phyloP scores from a whole-genome alignment of 2,888 invertebrate species.

The Pseudoips prasinana region DNA sequence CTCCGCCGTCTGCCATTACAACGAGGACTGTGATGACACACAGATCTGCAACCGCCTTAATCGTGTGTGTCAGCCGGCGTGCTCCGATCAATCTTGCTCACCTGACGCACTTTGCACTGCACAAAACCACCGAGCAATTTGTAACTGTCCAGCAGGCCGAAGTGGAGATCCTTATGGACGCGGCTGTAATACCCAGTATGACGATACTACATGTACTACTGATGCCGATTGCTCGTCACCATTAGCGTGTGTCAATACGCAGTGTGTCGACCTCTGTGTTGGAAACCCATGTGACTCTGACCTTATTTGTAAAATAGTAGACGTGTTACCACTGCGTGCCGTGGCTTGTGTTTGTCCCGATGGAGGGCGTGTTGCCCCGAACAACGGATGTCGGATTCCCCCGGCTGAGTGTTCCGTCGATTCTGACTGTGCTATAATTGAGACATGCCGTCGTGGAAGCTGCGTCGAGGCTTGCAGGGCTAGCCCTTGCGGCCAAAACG shows the following conservation, averaged over 20 bases:
- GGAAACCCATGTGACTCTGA: slow-evolving; percentile 88
- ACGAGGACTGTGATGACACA: slow-evolving; percentile 93
- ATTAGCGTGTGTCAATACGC: slow-evolving; percentile 88
- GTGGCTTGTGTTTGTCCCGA: slow-evolving; percentile 93
- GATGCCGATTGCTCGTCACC: slow-evolving; percentile 90
- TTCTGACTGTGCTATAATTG: slow-evolving; percentile 87
- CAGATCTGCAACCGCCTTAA: slow-evolving; percentile 93
- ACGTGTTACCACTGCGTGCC: slow-evolving; percentile 90
- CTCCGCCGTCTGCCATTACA: slow-evolving; percentile 91
- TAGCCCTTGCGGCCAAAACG: slow-evolving; percentile 91
- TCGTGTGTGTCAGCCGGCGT: slow-evolving; percentile 90
- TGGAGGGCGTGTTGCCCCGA: slow-evolving; percentile 88
- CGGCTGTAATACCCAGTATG: slow-evolving; percentile 61
- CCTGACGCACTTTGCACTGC: slow-evolving; percentile 89
- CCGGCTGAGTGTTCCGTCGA: slow-evolving; percentile 86
- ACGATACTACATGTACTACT: slow-evolving; percentile 84
- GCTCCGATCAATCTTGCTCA: slow-evolving; percentile 91
- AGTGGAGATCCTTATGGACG: slow-evolving; percentile 89
- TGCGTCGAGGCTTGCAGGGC: slow-evolving; percentile 91
- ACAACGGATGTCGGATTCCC: slow-evolving; percentile 86
- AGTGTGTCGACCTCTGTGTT: slow-evolving; percentile 90
- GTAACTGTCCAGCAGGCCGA: slow-evolving; percentile 88
- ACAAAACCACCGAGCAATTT: slow-evolving; percentile 88
- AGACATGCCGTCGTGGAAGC: slow-evolving; percentile 88
- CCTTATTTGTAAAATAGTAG: slow-evolving; percentile 90